Conservation (phyloP, 2,797 vertebrate species). For the Cynodonichthys magdalenae region DNA sequence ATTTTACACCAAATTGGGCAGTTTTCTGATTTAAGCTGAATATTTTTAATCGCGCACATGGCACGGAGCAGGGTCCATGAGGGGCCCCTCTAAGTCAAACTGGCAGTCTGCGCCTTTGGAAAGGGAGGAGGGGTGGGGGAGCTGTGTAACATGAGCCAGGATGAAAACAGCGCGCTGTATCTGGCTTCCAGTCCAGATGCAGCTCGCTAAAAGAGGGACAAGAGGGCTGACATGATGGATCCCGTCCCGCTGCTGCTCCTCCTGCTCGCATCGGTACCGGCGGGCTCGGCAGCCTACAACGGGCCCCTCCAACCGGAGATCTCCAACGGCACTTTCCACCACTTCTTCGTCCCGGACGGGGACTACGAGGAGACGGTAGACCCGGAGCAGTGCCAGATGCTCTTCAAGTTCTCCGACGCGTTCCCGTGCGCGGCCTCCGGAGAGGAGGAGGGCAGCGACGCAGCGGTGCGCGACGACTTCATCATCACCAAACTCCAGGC, state of each 20-base stretch:
- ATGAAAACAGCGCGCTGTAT: constrained; percentile 53
- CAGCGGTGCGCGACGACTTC: constrained; percentile 89
- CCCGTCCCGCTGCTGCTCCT: constrained; percentile 78
- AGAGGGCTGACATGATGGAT: constrained; percentile 73
- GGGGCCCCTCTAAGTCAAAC: constrained; percentile 38
- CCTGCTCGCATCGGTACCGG: constrained; percentile 63
- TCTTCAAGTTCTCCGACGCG: constrained; percentile 91
- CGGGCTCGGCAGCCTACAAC: constrained; percentile 79
- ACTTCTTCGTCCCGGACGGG: constrained; percentile 96
- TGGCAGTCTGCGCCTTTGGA: constrained; percentile 64
- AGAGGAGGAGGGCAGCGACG: constrained; percentile 70
- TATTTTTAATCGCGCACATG: too few species aligned
- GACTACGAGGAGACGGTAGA: constrained; percentile 96
- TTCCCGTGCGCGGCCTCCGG: constrained; percentile 76
- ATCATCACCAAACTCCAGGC: constrained; percentile 89
- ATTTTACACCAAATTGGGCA: too few species aligned
- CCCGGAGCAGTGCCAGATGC: constrained; percentile 93
- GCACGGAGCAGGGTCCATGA: constrained; percentile 18
- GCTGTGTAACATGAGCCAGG: constrained; percentile 74
- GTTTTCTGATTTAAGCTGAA: too few species aligned
- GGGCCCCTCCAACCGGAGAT: constrained; percentile 94
- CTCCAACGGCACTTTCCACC: constrained; percentile 95
- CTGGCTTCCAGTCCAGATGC: constrained; percentile 54
- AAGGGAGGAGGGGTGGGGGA: background rate
- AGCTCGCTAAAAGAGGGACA: constrained; percentile 41